Base-by-base conservation (phyloP, 2,888 invertebrate species). In the Argynnis bischoffii region DNA sequence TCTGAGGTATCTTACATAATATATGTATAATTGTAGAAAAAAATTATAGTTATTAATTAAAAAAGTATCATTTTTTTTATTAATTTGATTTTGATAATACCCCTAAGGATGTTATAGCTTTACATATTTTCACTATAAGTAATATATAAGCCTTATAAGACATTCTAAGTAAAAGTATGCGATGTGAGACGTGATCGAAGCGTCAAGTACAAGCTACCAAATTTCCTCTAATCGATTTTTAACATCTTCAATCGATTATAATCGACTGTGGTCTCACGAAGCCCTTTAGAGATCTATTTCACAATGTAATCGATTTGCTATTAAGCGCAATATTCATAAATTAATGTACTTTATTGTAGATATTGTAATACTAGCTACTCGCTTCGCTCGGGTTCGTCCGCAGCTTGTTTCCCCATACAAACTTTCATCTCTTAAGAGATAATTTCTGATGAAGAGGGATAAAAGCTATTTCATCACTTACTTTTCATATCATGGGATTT, bases 201-300 rank as follows among this genome's bases (percentile, higher is more conserved):
- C 71, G 67, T 67, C 64, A 67, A 64, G 21, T 16, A 15, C 41
- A 63, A 61, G 66, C 71, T 71, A 71, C 71, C 65, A 67, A 71
- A 69, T 50, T 68, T 67, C 50, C 46, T 78, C 79, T 84, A 83
- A 86, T 87, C 86, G 82, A 79, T 82, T 79, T 66, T 70, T 71
- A 80, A 76, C 78, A 87, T 86, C 85, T 83, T 64, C 67, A 64
- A 57, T 70, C 77, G 79, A 82, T 72, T 76, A 72, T 74, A 76
- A 78, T 80, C 76, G 76, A 77, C 77, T 70, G 35, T 15, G 54
- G 54, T 69, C 70, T 67, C 69, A 70, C 74, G 55, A 67, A 69
- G 51, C 72, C 70, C 70, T 73, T 67, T 63, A 55, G 63, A 55
- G 61, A 41, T 61, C 51, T 31, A 61, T 61, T 51, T 61, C 31